phyloP scores from a whole-genome alignment of 2,797 vertebrate genomes.

The Neopelma chrysocephalum region DNA sequence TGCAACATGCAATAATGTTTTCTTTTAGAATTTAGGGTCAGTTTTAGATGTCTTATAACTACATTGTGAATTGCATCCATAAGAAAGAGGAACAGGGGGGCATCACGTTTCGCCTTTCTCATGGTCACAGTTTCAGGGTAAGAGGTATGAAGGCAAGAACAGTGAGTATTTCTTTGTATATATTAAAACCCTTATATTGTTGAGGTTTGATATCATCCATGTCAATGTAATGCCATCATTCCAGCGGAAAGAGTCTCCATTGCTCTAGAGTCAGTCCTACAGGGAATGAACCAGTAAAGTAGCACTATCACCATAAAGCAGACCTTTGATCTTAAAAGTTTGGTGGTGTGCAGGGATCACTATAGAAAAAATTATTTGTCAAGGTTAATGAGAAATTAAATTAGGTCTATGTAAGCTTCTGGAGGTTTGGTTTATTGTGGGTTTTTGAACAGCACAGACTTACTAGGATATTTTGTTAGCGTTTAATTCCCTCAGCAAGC shows the following conservation, averaged over 20 bases:
- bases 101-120: accelerated
- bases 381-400: not conserved
- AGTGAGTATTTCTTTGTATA: not conserved
- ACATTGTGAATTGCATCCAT: not conserved
- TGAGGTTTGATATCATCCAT: not conserved
- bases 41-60: not conserved
- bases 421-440: not conserved
- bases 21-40: not conserved
- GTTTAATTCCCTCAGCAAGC: not conserved
- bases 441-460: not conserved
- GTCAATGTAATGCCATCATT: not conserved
- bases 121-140: not conserved
- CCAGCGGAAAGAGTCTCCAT: not conserved
- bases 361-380: not conserved
- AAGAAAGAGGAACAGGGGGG: not conserved
- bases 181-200: not conserved
- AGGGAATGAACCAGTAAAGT: not conserved
- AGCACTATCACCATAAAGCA: not conserved
- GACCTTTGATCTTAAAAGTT: not conserved
- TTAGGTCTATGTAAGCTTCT: not conserved
- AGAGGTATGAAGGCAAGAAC: not conserved
- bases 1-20: not conserved
- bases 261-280: not conserved
- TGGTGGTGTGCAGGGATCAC: not conserved
- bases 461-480: not conserved